These are phyloP conservation scores for Brachionus sp. DNA, from an alignment of 1,140 invertebrate species.

Conservation along the genomic window DNA sequence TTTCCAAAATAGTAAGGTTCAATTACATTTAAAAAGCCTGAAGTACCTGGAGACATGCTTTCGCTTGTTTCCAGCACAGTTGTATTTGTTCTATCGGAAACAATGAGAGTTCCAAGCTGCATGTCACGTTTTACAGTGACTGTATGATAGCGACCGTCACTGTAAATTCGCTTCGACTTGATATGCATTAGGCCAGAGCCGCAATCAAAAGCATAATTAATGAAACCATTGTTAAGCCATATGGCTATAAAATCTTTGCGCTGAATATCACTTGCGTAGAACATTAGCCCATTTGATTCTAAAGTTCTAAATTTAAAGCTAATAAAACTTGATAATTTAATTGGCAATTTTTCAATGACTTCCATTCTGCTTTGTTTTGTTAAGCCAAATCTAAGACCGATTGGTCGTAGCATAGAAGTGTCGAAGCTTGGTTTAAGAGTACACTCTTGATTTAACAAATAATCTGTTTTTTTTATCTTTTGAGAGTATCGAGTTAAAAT, in stretches of 20 bases:
- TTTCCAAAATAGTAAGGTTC: constrained; percentile 43
- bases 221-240: constrained; percentile 72
- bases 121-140: neutral
- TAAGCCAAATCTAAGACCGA: constrained; percentile 15
- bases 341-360: neutral
- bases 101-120: neutral
- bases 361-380: neutral
- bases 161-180: constrained; percentile 25
- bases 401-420: neutral
- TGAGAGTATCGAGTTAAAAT: neutral
- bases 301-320: constrained; percentile 45
- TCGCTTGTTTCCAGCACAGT: neutral
- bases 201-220: constrained; percentile 71
- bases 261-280: constrained; percentile 18
- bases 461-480: constrained; percentile 1
- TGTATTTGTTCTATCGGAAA: constrained; percentile 23
- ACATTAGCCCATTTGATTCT: neutral
- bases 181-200: constrained; percentile 63
- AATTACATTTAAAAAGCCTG: constrained; percentile 10
- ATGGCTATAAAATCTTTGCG: constrained; percentile 72
- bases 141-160: constrained; percentile 40
- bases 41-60: neutral
- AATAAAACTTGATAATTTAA: neutral
- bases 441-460: constrained; percentile 8
- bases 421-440: neutral